Conservation (phyloP, 2,888 invertebrate species). For the Microctonus hyperodae region DNA sequence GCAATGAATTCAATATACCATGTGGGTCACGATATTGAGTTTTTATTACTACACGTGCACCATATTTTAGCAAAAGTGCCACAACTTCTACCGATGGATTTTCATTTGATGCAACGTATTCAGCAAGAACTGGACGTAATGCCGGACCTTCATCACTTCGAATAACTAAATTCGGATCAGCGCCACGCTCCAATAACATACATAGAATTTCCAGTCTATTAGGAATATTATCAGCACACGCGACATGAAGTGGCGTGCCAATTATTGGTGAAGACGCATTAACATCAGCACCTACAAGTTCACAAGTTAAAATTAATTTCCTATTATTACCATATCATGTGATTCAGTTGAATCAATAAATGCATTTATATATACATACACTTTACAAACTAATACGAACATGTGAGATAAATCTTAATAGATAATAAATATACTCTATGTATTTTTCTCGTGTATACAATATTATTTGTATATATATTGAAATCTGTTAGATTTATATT, state of each 20-base stretch:
- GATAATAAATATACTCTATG: too few species aligned
- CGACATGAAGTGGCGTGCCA: slow-evolving; percentile 83
- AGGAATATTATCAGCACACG: slow-evolving; percentile 79
- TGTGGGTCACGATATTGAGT: slow-evolving; percentile 85
- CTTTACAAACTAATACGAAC: too few species aligned
- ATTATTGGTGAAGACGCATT: slow-evolving; percentile 83
- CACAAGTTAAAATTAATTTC: slow-evolving; percentile 7
- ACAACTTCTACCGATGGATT: slow-evolving; percentile 74
- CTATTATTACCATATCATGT: not conserved
- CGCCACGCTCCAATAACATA: slow-evolving; percentile 75
- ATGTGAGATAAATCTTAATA: too few species aligned
- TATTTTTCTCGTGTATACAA: too few species aligned
- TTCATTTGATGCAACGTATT: slow-evolving; percentile 81
- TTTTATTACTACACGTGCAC: slow-evolving; percentile 82
- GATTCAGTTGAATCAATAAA: not conserved
- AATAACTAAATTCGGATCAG: slow-evolving; percentile 79
- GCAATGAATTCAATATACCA: slow-evolving; percentile 81
- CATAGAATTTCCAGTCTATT: slow-evolving; percentile 72
- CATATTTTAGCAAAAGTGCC: slow-evolving; percentile 75
- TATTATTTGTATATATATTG: too few species aligned
- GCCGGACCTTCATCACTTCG: slow-evolving; percentile 78
- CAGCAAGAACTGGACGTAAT: slow-evolving; percentile 80
- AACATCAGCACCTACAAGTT: slow-evolving; percentile 74
- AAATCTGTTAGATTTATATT: too few species aligned
- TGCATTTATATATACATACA: too few species aligned